These are phyloP conservation scores for Leistus spinibarbis DNA, from an alignment of 2,888 invertebrate species.

Conservation along the genomic window DNA sequence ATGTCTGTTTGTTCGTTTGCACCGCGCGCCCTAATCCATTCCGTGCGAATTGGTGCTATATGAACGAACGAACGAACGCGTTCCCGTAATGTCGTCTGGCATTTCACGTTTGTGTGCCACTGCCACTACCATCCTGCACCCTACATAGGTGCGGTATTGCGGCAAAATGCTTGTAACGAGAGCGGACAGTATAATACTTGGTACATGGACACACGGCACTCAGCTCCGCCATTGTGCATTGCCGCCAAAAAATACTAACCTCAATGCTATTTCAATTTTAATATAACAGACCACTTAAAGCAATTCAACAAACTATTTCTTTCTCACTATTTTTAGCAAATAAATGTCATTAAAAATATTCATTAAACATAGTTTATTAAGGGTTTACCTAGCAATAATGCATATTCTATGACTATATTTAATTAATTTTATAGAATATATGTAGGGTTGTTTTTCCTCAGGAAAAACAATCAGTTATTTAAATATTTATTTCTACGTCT, in stretches of 20 bases:
- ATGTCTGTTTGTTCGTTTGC: neutral
- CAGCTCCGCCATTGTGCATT: neutral
- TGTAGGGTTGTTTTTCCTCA: too few relatives aligned
- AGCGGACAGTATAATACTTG: neutral
- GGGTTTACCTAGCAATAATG: too few relatives aligned
- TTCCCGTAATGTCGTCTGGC: neutral
- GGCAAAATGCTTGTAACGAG: neutral
- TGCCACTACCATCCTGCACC: neutral
- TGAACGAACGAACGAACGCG: slow-evolving; percentile 3
- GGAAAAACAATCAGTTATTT: too few relatives aligned
- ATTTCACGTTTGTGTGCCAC: neutral
- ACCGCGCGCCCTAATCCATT: neutral
- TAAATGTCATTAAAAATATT: too few relatives aligned
- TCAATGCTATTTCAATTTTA: neutral
- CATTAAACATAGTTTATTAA: too few relatives aligned
- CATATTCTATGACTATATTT: too few relatives aligned
- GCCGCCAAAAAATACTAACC: neutral
- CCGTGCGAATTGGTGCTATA: slow-evolving; percentile 5
- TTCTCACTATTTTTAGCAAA: too few relatives aligned
- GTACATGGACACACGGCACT: neutral
- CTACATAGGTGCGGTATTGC: neutral
- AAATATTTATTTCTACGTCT: too few relatives aligned
- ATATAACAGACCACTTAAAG: too few relatives aligned
- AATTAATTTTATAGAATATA: too few relatives aligned
- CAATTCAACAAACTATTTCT: too few relatives aligned